Conservation (phyloP, 1,140 invertebrate species). For the Yoshiicerus persimilis region DNA sequence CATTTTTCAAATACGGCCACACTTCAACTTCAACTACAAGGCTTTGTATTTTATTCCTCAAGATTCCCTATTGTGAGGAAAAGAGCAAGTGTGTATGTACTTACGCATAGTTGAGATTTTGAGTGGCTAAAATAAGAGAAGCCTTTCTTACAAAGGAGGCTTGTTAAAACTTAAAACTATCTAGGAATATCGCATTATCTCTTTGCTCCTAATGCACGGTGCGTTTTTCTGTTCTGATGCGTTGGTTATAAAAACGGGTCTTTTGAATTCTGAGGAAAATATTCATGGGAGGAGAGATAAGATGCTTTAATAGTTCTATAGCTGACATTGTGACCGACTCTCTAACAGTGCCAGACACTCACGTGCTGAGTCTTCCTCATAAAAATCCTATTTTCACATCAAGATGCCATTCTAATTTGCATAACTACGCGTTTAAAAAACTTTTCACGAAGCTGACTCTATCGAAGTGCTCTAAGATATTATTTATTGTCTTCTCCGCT, state of each 20-base stretch:
- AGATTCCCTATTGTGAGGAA: neutral
- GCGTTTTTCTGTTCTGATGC: neutral
- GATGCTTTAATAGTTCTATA: neutral
- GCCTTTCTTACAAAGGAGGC: neutral
- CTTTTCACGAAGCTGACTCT: neutral
- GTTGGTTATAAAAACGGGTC: neutral
- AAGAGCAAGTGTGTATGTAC: neutral
- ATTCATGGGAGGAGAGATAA: neutral
- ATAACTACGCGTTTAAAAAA: neutral
- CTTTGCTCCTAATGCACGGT: neutral
- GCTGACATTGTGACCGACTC: neutral
- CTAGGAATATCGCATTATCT: neutral
- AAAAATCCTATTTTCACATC: neutral
- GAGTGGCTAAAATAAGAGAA: no score
- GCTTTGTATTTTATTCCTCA: neutral
- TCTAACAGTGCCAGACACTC: neutral
- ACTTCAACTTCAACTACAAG: neutral
- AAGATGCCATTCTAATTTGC: neutral
- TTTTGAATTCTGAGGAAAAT: neutral
- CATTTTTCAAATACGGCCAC: slow-evolving; percentile 5
- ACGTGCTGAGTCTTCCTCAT: neutral
- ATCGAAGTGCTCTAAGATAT: neutral
- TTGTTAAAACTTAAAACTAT: neutral
- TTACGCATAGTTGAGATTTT: no score
- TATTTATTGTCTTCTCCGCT: neutral